These are phyloP conservation scores for Zeugodacus cucurbitae DNA, from an alignment of 1,140 invertebrate species.

Conservation along the genomic window DNA sequence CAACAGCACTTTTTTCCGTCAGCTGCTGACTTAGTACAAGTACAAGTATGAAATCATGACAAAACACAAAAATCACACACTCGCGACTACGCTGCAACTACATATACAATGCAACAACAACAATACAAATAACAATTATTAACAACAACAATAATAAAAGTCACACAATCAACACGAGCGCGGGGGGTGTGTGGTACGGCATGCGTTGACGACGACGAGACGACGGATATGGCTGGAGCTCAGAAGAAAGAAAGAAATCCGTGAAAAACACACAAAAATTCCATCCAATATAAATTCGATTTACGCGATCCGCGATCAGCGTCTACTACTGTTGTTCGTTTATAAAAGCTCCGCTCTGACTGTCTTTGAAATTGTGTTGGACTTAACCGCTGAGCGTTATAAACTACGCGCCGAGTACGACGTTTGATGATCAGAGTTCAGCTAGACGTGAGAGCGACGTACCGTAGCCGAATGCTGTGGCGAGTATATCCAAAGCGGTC, in stretches of 20 bases:
- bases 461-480: neutral
- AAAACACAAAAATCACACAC: neutral
- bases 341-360: slow-evolving; percentile 18
- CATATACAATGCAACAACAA: neutral
- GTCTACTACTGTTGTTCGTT: neutral
- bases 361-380: neutral
- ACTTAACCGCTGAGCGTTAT: neutral
- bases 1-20: neutral
- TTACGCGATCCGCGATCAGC: slow-evolving; percentile 14
- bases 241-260: neutral
- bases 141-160: neutral
- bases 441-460: neutral
- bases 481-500: slow-evolving; percentile 7
- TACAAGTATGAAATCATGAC: neutral
- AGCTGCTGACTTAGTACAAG: neutral
- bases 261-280: neutral
- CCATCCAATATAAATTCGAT: neutral
- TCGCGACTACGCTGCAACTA: neutral
- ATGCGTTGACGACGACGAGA: neutral
- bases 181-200: neutral
- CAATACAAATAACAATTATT: neutral
- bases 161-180: neutral
- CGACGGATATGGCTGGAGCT: slow-evolving; percentile 17
- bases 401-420: neutral
- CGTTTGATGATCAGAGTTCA: neutral